Percentiles rank a stretch among this genome's conserved stretches.
Conservation (phyloP, 2,888 invertebrate genomes). For the Phlogophora meticulosa region DNA sequence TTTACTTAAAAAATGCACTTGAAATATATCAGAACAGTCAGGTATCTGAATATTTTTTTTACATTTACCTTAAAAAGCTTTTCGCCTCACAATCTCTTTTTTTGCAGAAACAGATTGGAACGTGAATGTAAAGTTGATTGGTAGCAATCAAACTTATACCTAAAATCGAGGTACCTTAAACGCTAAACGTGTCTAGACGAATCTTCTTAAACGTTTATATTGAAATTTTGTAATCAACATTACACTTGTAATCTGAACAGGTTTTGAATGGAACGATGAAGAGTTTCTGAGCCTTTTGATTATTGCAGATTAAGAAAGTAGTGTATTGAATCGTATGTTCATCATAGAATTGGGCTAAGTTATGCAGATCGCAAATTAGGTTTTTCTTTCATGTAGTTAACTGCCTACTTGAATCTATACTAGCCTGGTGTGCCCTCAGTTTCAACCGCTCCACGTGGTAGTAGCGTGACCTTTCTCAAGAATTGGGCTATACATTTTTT, state of each 20-base stretch:
- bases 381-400: no score
- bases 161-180: constrained; percentile 27
- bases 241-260: constrained; percentile 14
- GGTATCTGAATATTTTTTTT: constrained; percentile 24
- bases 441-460: no score
- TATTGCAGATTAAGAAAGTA: no score
- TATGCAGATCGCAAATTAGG: no score
- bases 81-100: constrained; percentile 45
- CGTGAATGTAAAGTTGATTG: constrained; percentile 49
- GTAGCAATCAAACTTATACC: constrained; percentile 30
- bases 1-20: no score
- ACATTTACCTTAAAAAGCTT: constrained; percentile 8
- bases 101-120: constrained; percentile 55
- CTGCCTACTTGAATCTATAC: no score
- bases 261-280: neutral
- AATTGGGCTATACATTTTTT: no score
- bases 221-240: constrained; percentile 22
- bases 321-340: no score
- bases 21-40: no score
- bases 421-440: no score
- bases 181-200: constrained; percentile 16
- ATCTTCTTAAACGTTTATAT: constrained; percentile 29
- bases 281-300: neutral
- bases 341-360: no score
- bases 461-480: no score